Evolutionary conservation across 2,113 vertebrate genomes (phyloP).

Genomic region (Potamarius usumacintae): DNA sequence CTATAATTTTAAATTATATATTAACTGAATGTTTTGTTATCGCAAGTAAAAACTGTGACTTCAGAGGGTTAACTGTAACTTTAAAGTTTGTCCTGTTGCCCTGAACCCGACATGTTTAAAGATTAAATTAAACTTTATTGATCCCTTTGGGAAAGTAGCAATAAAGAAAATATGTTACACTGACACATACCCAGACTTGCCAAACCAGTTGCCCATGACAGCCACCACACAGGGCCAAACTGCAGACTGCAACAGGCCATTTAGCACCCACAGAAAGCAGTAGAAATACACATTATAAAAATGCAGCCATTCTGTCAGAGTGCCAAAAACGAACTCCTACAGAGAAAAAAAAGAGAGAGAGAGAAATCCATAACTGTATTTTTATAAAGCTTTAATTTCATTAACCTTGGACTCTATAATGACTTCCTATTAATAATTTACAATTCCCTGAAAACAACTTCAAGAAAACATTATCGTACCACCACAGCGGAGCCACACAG

Average conservation of each 20-base stretch:
- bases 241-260: conserved; percentile 92
- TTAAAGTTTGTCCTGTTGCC: neutral
- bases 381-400: neutral
- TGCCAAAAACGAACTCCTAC: conserved; percentile 80
- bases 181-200: conserved; percentile 84
- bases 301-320: conserved; percentile 89
- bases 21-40: neutral
- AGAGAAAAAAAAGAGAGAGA: conserved; percentile 5
- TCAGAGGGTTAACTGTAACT: neutral
- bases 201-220: conserved; percentile 99
- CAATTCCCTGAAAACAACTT: neutral
- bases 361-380: neutral
- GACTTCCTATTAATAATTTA: conserved; percentile 1
- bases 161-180: neutral
- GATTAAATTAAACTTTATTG: too few species aligned
- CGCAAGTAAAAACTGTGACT: too few species aligned
- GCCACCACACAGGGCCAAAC: conserved; percentile 97
- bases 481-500: conserved; percentile 91
- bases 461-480: conserved; percentile 80
- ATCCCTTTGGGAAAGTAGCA: too few species aligned
- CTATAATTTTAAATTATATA: neutral
- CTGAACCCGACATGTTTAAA: neutral
- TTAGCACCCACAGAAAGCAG: conserved; percentile 86
- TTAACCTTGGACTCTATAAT: neutral
- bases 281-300: conserved; percentile 92